phyloP scores from a whole-genome alignment of 2,888 invertebrate species.

The Mayetiola destructor region DNA sequence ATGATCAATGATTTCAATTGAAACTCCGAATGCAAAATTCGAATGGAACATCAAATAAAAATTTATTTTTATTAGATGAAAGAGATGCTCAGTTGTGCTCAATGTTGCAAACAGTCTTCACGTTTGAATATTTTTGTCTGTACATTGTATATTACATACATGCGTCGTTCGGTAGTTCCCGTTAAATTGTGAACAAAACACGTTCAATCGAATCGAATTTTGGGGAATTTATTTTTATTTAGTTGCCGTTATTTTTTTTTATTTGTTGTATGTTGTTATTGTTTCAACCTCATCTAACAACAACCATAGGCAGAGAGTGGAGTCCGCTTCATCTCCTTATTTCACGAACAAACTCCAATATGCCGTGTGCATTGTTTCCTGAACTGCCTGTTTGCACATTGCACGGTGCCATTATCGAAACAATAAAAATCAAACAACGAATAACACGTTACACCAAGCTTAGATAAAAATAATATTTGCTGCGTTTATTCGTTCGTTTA shows the following conservation, averaged over 20 bases:
- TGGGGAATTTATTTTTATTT: slow-evolving; percentile 9
- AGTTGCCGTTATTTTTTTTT: not conserved
- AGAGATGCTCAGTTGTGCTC: no score
- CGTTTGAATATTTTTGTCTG: not conserved
- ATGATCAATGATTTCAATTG: not conserved
- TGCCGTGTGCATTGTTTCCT: slow-evolving; percentile 1
- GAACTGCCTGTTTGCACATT: not conserved
- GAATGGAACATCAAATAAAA: slow-evolving; percentile 3
- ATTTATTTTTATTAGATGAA: slow-evolving; percentile 11
- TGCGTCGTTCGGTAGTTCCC: not conserved
- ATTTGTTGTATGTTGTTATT: not conserved
- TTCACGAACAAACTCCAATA: no score
- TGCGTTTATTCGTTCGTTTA: no score
- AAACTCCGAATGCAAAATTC: not conserved
- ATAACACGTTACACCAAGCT: slow-evolving; percentile 2
- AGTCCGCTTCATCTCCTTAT: not conserved
- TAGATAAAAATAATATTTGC: slow-evolving; percentile 10
- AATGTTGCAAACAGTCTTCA: slow-evolving; percentile 4
- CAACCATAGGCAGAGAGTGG: no score
- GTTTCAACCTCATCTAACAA: not conserved
- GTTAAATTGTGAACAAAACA: not conserved
- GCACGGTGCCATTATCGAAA: slow-evolving; percentile 2
- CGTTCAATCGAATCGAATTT: not conserved
- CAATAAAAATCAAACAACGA: slow-evolving; percentile 11
- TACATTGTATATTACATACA: not conserved